These are phyloP conservation scores for Meloidogyne exigua DNA, from an alignment of 1,140 invertebrate genomes.

Conservation along the genomic window DNA sequence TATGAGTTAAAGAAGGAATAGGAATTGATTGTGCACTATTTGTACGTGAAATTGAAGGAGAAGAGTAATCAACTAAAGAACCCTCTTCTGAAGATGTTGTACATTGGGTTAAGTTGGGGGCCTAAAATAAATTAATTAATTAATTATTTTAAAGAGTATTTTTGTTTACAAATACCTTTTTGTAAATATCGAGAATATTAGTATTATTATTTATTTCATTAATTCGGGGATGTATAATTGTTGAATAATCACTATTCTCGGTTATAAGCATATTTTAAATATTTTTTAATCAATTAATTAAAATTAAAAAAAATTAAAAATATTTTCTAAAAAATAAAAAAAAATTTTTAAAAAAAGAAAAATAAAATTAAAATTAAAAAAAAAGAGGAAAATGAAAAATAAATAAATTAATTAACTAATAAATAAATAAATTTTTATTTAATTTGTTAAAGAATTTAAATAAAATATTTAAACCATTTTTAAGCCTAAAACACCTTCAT, in stretches of 20 bases:
- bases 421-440: too few species aligned
- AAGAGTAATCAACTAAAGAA: slow-evolving; percentile 15
- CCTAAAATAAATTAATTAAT: slow-evolving; percentile 32
- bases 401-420: too few species aligned
- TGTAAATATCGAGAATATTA: background rate
- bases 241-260: background rate
- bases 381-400: too few species aligned
- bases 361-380: too few species aligned
- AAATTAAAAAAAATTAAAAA: background rate
- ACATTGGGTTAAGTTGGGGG: slow-evolving; percentile 38
- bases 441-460: background rate
- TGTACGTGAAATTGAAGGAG: slow-evolving; percentile 35
- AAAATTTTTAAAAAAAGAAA: too few species aligned
- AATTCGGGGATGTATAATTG: background rate
- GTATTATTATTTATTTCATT: background rate
- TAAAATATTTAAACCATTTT: background rate
- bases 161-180: background rate
- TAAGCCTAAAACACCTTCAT: background rate
- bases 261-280: background rate
- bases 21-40: slow-evolving; percentile 38
- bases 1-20: background rate
- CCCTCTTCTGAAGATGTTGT: slow-evolving; percentile 41
- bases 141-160: background rate
- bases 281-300: background rate
- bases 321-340: too few species aligned